Base-by-base conservation (phyloP, 2,113 vertebrate species). In the Synchiropus splendidus region DNA sequence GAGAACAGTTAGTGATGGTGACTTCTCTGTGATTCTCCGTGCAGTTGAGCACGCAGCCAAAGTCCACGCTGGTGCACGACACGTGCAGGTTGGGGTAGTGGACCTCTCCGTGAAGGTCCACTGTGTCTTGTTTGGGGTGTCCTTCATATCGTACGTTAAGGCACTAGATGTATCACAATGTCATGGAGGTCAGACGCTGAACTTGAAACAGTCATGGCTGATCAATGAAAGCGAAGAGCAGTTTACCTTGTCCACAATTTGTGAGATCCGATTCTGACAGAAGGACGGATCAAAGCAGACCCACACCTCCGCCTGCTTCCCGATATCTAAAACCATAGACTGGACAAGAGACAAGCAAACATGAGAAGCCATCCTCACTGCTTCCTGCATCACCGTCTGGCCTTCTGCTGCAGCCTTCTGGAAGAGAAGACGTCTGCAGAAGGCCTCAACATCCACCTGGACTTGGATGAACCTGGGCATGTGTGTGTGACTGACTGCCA, bases 1-100 rank as follows among this genome's bases (percentile, higher is more conserved):
- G 77, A 64, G 89, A 90, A 78, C 61, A 75, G 82, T 97, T 97
- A 45, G 79, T 88, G 50, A 94, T 77, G 1, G 50, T 41, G 12
- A 97, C 1, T 0, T 69, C 59, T 45, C 37, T 74, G 1, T 72
- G 62, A 16, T 42, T 45, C 59, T 89, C 80, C 0, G 88, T 88
- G 48, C 81, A 68, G 2, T 87, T 90, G 15, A 87, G 49, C 27
- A 94, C 76, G 32, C 89, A 93, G 59, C 89, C 89, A 12, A 97
- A 96, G 31, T 97, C 78, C 52, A 97, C 31, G 1, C 41, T 12
- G 9, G 2, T 81, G 43, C 77, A 67, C 54, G 87, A 82, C 17
- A 97, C 80, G 17, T 16, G 34, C 15, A 97, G 84, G 70, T 89
- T 90, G 0, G 92, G 90, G 43, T 88, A 94, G 51, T 83, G 73